Base-by-base conservation (phyloP, 2,113 vertebrate genomes). In the Ptilonorhynchus violaceus region DNA sequence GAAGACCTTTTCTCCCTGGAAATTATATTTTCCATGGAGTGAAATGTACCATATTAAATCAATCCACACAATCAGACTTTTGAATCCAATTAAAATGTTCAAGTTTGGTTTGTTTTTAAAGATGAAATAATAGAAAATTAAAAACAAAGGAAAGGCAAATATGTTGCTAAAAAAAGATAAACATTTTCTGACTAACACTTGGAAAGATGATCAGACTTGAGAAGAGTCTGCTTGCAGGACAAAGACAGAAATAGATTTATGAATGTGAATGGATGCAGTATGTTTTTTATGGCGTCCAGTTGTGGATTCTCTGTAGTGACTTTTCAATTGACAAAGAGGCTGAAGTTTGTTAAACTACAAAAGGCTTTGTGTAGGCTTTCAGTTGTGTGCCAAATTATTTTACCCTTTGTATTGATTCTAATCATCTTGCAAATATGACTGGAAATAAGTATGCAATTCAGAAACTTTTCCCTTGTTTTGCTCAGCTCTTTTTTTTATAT, bases 61-160 rank as follows among this genome's bases (percentile, higher is more conserved):
- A 46, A 85, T 89, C 69, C 89, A 67, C 63, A 52, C 44, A 62
- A n/a, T 35, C 44, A 85, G 52, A 44, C 16, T 95, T 76, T 73
- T 92, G 52, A 94, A 89, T 88, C 64, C 70, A 64, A 94, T 92
- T 90, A 69, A 95, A 97, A 89, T 55, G 22, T 47, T 60, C 15
- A 74, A 60, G 30, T 33, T 21, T 58, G 23, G 7, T 28, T 79
- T 85, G 7, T 37, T 86, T 89, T 91, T 30, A 30, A 28, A 17
- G 39, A 69, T 7, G 42, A 7, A 46, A 37, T 60, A 74, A n/a
- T 10, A 91, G 28, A 92, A 94, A 81, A 70, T 84, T 21, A 13
- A 91, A 90, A 93, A 52, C 11, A 88, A 88, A 89, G 4, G 10
- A 75, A 88, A 85, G 4, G 1, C 8, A 92, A 91, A 77, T 5